Evolutionary conservation across 2,113 vertebrate species (phyloP).

Genomic region (Cyphomyrus plagiostoma): DNA sequence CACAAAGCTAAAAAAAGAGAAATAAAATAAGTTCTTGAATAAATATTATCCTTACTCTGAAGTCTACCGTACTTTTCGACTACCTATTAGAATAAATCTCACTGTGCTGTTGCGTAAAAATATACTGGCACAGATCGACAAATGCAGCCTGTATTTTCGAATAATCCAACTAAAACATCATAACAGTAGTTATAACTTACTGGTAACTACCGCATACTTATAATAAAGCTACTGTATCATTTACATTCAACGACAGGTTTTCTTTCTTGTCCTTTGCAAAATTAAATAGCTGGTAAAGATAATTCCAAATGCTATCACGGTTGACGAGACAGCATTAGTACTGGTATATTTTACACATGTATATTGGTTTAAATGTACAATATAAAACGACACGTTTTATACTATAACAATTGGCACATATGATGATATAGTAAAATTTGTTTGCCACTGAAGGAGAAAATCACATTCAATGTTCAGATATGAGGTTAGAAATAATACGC

Average conservation of each 20-base stretch:
- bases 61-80: neutral
- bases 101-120: neutral
- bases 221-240: neutral
- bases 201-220: constrained; percentile 11
- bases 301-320: neutral
- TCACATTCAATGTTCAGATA: constrained; percentile 49
- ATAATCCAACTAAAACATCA: neutral
- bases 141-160: neutral
- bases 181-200: neutral
- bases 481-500: constrained; percentile 35
- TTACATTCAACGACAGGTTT: constrained; percentile 7
- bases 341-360: constrained; percentile 41
- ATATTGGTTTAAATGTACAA: constrained; percentile 49
- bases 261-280: neutral
- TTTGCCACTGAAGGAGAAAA: constrained; percentile 32
- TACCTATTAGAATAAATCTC: neutral
- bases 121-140: constrained; percentile 2
- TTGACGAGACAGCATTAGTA: constrained; percentile 26
- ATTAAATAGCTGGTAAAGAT: neutral
- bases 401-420: constrained; percentile 69
- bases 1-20: neutral
- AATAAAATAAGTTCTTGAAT: neutral
- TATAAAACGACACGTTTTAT: constrained; percentile 64
- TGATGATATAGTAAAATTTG: constrained; percentile 46
- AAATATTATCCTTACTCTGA: neutral